Base-by-base conservation (phyloP, 1,140 invertebrate genomes). In the Papilio glaucus region DNA sequence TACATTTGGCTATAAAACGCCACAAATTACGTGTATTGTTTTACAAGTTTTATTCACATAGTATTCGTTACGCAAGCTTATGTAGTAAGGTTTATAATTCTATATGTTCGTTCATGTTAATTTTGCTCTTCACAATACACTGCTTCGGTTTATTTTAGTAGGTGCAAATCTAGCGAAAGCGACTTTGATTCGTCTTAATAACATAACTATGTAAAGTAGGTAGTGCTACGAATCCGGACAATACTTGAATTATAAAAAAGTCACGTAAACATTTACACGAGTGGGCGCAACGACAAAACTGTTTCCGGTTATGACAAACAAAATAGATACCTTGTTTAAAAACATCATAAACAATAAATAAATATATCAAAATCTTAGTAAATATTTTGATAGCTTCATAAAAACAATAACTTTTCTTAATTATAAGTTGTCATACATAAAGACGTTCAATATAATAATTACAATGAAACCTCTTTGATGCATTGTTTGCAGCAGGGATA, bases 121-220 rank as follows among this genome's bases (percentile, higher is more conserved):
- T 68, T 68, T 68, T 45, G 12, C 21, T 67, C 65, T 60, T 67
- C 61, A 37, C 42, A 15, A 49, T 60, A 24, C 39, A 60, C 10
- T 61, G 18, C 41, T 21, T 33, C 21, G 63, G 67, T 29, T 73
- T 61, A 68, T 45, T 69, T 53, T 49, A 69, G 42, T 33, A 69
- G 24, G 63, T 26, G 62, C 26, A 53, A 39, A 73, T 67, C 49
- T 73, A 73, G 72, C 72, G 72, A 73, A 73, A 68, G 72, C 61
- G 38, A 21, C 42, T 69, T 69, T 24, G 65, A 68, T 69, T 70
- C 39, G 65, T 69, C 53, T 73, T 69, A 69, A 73, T 73, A 73
- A 73, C 42, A 69, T 73, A 73, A 53, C 42, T 41, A 72, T 72
- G 38, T 63, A 72, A 63, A 62, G 60, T 62, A 41, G 60, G 71